Base-by-base conservation (phyloP, 1,140 invertebrate species). In the Psilanteris sp. region DNA sequence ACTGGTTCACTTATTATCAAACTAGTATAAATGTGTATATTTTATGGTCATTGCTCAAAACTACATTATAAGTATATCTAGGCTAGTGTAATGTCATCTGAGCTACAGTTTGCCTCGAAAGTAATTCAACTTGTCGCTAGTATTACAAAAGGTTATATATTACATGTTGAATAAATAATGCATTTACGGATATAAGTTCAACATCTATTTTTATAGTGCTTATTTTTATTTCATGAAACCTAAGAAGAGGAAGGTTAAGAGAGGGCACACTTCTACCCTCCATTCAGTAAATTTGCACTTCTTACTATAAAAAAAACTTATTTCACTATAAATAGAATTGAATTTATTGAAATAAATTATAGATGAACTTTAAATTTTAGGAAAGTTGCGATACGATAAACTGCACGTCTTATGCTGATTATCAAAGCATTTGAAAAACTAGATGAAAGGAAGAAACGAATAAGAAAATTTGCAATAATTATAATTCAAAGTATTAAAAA, bases 21-120 rank as follows among this genome's bases (percentile, higher is more conserved):
- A 55, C 41, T 55, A 41, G 14, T 41, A 22, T 39, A 27, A 37
- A 55, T 41, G 11, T 55, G 10, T 10, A 29, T 16, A 44, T 29
- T 54, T 7, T 39, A 54, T n/a, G 18, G 7, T 32, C n/a, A n/a
- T n/a, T n/a, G n/a, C n/a, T n/a, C n/a, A n/a, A n/a, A n/a, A 29
- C 7, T 20, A 43, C 14, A 32, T 43, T 32, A 10, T 57, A 57
- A 57, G 37, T 43, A 43, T 57, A 61, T 46, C 55, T 46, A 46
- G 55, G 55, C 52, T 46, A 61, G 14, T 9, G 13, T 41, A 32
- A 57, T 18, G 55, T 61, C 41, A 43, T 31, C 22, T 27, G 13
- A 29, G 31, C 22, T 50, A 57, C 24, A 62, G 22, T 29, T 62
- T 11, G 22, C 43, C 34, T 7, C 11, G 8, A 52, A 52, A 41